phyloP scores from a whole-genome alignment of 2,113 vertebrate genomes.

The Brachyistius frenatus region DNA sequence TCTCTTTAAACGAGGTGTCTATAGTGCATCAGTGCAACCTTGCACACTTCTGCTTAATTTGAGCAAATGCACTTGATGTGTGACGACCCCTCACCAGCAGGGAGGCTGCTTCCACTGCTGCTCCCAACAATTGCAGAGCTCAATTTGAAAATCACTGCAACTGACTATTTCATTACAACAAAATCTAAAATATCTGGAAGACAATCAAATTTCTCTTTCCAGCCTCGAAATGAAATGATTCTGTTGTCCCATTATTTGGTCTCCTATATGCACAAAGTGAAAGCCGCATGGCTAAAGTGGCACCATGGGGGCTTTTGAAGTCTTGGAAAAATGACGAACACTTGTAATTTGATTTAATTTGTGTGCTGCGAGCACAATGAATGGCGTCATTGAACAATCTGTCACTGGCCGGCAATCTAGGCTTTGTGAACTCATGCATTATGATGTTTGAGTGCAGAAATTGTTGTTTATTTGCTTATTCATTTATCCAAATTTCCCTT shows the following conservation, averaged over 20 bases:
- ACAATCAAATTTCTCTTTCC: constrained; percentile 7
- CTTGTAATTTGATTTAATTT: constrained; percentile 33
- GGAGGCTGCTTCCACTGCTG: background rate
- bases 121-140: background rate
- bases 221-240: background rate
- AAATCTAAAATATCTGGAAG: background rate
- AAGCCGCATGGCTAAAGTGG: constrained; percentile 1
- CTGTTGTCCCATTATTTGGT: constrained; percentile 5
- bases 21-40: constrained; percentile 6
- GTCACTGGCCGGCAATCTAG: constrained; percentile 16
- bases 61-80: constrained; percentile 23
- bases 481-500: background rate
- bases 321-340: constrained; percentile 13
- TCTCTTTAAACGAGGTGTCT: background rate
- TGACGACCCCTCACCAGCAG: constrained; percentile 1
- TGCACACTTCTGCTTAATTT: constrained; percentile 38
- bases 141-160: background rate
- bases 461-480: constrained; percentile 8
- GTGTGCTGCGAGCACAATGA: constrained; percentile 28
- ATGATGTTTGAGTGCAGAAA: constrained; percentile 20
- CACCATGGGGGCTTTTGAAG: background rate
- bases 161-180: background rate
- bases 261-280: background rate
- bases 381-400: constrained; percentile 35
- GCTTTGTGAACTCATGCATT: constrained; percentile 35